These are phyloP conservation scores for Novumbra hubbsi DNA, from an alignment of 2,797 vertebrate genomes.

Conservation along the genomic window DNA sequence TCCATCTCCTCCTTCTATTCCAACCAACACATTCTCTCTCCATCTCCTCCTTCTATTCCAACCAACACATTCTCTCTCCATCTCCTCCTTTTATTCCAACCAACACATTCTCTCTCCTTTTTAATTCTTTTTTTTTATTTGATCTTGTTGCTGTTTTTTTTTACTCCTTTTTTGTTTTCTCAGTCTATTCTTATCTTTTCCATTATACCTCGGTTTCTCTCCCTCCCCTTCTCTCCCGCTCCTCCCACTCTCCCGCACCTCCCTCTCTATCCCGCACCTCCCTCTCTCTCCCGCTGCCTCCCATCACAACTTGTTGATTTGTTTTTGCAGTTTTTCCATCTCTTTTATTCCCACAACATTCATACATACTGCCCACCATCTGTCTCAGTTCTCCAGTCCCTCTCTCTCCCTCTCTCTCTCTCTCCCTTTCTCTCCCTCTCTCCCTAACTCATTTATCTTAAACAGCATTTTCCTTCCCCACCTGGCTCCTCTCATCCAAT, in stretches of 20 bases:
- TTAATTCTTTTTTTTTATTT: too few species aligned
- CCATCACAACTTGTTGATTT: not conserved
- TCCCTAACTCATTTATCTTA: constrained; percentile 1
- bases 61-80: too few species aligned
- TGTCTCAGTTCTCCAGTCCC: too few species aligned
- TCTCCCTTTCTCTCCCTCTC: not conserved
- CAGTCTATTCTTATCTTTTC: not conserved
- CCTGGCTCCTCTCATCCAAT: not conserved
- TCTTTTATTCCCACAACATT: constrained; percentile 27
- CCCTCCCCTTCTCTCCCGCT: not conserved
- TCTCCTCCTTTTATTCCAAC: not conserved
- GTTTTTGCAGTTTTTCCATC: constrained; percentile 38
- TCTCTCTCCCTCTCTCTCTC: not conserved
- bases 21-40: too few species aligned
- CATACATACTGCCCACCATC: not conserved
- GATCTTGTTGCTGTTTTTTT: too few species aligned
- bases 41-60: not conserved
- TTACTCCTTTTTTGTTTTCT: too few species aligned
- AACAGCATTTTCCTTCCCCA: not conserved
- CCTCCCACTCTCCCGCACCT: constrained; percentile 25
- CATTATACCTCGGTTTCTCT: not conserved
- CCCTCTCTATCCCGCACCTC: constrained; percentile 27
- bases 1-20: not conserved
- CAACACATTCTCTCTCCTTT: not conserved
- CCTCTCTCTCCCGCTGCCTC: constrained; percentile 12